Evolutionary conservation across 2,888 invertebrate genomes (phyloP).

Genomic region (Agrochola circellaris): DNA sequence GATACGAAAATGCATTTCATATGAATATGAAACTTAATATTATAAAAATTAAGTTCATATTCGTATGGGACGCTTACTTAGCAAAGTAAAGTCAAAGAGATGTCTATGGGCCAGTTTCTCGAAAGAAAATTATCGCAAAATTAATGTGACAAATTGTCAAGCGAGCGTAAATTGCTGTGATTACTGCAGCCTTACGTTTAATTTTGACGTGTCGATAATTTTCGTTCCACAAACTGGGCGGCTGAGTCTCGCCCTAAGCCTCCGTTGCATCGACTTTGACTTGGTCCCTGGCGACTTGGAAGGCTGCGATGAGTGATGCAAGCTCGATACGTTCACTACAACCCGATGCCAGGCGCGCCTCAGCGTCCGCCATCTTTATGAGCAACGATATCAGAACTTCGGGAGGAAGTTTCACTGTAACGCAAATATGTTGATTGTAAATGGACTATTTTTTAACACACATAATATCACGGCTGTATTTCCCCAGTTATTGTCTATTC

Average conservation of each 20-base stretch:
- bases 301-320: conserved; percentile 96
- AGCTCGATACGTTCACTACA: conserved; percentile 97
- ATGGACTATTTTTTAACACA: conserved; percentile 5
- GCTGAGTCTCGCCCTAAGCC: conserved; percentile 14
- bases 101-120: not conserved
- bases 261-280: conserved; percentile 71
- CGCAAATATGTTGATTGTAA: not conserved
- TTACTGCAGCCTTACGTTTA: not conserved
- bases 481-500: too few relatives aligned
- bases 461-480: not conserved
- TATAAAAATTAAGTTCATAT: not conserved
- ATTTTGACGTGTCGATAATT: not conserved
- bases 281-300: conserved; percentile 93
- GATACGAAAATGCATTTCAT: not conserved
- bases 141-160: not conserved
- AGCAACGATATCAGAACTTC: conserved; percentile 94
- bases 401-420: conserved; percentile 96
- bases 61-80: not conserved
- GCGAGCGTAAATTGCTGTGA: too few relatives aligned
- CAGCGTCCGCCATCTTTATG: conserved; percentile 97
- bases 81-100: not conserved
- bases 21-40: not conserved
- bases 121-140: not conserved
- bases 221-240: not conserved
- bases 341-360: conserved; percentile 96